These are phyloP conservation scores for Cassiopea xamachana DNA, from an alignment of 30 jellyfish, hydroid and myxozoan genomes.

Conservation along the genomic window DNA sequence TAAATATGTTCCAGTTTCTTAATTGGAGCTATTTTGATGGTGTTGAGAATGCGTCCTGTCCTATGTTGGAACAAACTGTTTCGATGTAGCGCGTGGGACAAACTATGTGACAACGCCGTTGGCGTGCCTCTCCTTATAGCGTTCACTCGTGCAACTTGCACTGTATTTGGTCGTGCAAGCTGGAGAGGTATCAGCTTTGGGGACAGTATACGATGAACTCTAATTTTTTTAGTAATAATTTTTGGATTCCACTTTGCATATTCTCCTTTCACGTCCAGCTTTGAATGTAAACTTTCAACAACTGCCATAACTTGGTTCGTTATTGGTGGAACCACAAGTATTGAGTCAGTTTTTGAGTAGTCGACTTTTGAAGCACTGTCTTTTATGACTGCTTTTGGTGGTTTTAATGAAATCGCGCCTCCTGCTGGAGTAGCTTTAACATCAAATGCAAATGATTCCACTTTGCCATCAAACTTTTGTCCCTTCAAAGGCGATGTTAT, in stretches of 20 bases:
- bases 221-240: slow-evolving; percentile 19
- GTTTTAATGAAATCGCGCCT: slow-evolving; percentile 30
- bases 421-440: slow-evolving; percentile 33
- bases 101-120: neutral
- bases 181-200: slow-evolving; percentile 33
- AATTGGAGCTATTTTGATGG: neutral
- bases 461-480: slow-evolving; percentile 50
- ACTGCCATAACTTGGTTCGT: slow-evolving; percentile 23
- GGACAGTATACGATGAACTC: neutral
- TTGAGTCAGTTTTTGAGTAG: slow-evolving; percentile 13
- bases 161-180: neutral
- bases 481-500: neutral
- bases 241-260: slow-evolving; percentile 61
- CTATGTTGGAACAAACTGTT: neutral
- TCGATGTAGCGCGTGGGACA: neutral
- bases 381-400: slow-evolving; percentile 26
- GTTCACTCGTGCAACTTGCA: neutral
- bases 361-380: slow-evolving; percentile 48
- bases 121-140: neutral
- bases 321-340: slow-evolving; percentile 33
- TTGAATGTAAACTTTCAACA: slow-evolving; percentile 31
- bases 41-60: neutral
- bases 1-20: neutral
- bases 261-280: slow-evolving; percentile 60
- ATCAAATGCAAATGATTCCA: slow-evolving; percentile 17